Evolutionary conservation across 2,113 vertebrate species (phyloP).

Genomic region (Taurulus bubalis): DNA sequence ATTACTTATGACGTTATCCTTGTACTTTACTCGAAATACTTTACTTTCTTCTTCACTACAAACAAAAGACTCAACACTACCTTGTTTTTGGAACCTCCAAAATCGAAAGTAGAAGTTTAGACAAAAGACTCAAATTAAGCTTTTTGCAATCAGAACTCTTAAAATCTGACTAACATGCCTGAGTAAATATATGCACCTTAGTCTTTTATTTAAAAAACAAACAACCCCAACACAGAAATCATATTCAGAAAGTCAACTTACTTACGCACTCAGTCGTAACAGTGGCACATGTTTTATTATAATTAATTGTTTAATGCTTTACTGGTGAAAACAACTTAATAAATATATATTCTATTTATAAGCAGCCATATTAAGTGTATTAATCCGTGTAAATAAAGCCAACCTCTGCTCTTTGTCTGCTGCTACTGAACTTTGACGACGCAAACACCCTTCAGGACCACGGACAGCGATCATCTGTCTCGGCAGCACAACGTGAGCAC

Average conservation of each 20-base stretch:
- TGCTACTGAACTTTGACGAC: conserved; percentile 2
- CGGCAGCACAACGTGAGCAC: background rate
- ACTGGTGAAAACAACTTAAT: background rate
- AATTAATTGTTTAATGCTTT: background rate
- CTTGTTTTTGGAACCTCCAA: too few species aligned
- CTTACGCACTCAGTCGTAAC: background rate
- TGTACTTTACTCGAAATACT: too few species aligned
- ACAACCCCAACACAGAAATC: background rate
- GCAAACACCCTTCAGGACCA: background rate
- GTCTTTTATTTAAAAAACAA: too few species aligned
- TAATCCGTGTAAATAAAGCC: background rate
- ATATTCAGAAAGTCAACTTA: background rate
- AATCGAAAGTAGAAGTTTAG: too few species aligned
- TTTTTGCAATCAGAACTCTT: too few species aligned
- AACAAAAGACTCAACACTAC: too few species aligned
- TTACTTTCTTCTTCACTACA: too few species aligned
- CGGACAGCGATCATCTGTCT: conserved; percentile 1
- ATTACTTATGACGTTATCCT: too few species aligned
- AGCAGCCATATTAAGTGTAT: background rate
- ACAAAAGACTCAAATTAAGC: too few species aligned
- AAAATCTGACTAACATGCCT: too few species aligned
- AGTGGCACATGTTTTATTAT: background rate
- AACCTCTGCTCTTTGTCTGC: background rate
- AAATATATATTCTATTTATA: background rate
- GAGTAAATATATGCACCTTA: background rate